phyloP scores from a whole-genome alignment of 2,888 invertebrate genomes.

The Hypena proboscidalis region DNA sequence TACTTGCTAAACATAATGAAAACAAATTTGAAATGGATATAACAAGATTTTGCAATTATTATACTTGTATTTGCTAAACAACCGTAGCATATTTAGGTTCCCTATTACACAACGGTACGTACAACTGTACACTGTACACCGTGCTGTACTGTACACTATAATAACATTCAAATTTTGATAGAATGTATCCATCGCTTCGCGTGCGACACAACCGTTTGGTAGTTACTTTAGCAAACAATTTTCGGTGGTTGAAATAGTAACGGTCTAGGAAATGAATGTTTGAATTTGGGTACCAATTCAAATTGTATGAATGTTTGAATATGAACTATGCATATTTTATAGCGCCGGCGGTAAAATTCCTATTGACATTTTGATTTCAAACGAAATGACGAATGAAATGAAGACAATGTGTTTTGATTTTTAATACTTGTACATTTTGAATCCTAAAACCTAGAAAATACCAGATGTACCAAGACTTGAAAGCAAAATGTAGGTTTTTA shows the following conservation, averaged over 20 bases:
- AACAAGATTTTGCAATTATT: conserved; percentile 30
- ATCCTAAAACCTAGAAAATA: too few species aligned
- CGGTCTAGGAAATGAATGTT: conserved; percentile 26
- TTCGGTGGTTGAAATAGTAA: conserved; percentile 35
- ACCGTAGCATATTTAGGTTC: background rate
- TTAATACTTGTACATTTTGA: too few species aligned
- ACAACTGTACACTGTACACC: too few species aligned
- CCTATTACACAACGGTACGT: background rate
- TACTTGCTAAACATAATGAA: conserved; percentile 22
- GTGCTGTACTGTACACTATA: conserved; percentile 3
- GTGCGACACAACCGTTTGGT: conserved; percentile 41
- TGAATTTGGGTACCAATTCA: conserved; percentile 31
- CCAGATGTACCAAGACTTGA: too few species aligned
- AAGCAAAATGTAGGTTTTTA: too few species aligned
- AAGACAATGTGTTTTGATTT: too few species aligned
- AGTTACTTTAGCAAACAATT: conserved; percentile 40
- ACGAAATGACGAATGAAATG: too few species aligned
- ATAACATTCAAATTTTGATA: conserved; percentile 28
- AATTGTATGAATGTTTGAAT: conserved; percentile 35
- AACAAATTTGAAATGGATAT: conserved; percentile 29
- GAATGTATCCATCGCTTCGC: conserved; percentile 28
- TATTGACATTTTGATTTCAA: too few species aligned
- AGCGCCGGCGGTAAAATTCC: conserved; percentile 16
- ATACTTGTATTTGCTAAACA: background rate
- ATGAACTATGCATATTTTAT: conserved; percentile 24